These are phyloP conservation scores for Drosophila repleta DNA, from an alignment of 1,140 invertebrate genomes.

Conservation along the genomic window DNA sequence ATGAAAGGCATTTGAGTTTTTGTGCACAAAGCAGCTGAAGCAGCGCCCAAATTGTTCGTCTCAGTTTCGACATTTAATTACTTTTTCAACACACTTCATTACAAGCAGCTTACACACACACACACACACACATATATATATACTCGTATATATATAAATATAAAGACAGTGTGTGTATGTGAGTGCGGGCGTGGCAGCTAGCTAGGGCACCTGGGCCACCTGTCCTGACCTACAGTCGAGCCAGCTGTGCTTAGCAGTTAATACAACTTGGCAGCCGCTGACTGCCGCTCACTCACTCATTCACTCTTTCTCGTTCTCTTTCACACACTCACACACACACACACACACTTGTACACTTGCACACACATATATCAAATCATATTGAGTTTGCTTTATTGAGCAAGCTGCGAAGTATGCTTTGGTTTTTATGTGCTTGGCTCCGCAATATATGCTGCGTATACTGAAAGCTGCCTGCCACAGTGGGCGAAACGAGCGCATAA, in stretches of 20 bases:
- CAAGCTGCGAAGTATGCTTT: slow-evolving; percentile 50
- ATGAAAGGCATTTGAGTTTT: slow-evolving; percentile 12
- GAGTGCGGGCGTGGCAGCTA: not conserved
- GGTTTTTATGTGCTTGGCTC: slow-evolving; percentile 43
- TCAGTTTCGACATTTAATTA: slow-evolving; percentile 77
- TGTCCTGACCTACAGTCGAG: slow-evolving; percentile 35
- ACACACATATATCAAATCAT: slow-evolving; percentile 50
- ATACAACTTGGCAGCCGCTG: slow-evolving; percentile 48
- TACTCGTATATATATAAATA: not conserved
- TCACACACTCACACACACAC: not conserved
- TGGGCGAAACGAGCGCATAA: not conserved
- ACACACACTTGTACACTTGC: slow-evolving; percentile 2
- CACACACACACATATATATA: slow-evolving; percentile 9
- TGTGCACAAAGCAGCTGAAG: slow-evolving; percentile 17
- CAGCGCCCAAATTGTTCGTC: slow-evolving; percentile 65
- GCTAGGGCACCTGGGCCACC: slow-evolving; percentile 19
- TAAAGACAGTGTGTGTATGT: not conserved
- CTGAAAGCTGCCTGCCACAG: slow-evolving; percentile 9
- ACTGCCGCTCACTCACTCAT: slow-evolving; percentile 9
- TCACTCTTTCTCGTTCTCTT: not conserved
- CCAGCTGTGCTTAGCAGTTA: slow-evolving; percentile 48
- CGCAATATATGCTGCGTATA: slow-evolving; percentile 27
- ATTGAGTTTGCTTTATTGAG: slow-evolving; percentile 64
- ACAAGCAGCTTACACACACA: slow-evolving; percentile 62
- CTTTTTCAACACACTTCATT: slow-evolving; percentile 73